A percentile compares a stretch with the other conserved stretches of the same genome.
phyloP scores from a whole-genome alignment of 1,140 invertebrate genomes.

The Drosophila sp. region DNA sequence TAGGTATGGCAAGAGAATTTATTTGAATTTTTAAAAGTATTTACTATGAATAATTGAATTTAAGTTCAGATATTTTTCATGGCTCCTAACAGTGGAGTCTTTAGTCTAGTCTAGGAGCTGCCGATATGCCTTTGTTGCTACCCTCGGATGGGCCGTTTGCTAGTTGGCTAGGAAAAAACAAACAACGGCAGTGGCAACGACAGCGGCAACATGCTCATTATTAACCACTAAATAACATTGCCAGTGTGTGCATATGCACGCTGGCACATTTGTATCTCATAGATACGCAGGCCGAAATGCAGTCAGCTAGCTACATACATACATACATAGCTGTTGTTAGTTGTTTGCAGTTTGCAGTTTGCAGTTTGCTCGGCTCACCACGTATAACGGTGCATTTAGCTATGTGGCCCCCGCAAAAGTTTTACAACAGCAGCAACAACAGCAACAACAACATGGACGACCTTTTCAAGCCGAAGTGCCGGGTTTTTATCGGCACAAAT shows the following conservation, averaged over 20 bases:
- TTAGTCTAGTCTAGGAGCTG: too few species aligned
- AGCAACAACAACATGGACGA: conserved; percentile 45
- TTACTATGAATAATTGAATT: too few species aligned
- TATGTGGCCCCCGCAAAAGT: conserved; percentile 67
- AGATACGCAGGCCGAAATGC: conserved; percentile 59
- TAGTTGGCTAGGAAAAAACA: conserved; percentile 43
- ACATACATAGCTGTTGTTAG: conserved; percentile 11
- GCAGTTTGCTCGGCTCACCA: conserved; percentile 22
- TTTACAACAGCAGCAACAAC: conserved; percentile 30
- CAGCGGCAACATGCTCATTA: conserved; percentile 79
- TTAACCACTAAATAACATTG: conserved; percentile 80
- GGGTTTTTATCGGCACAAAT: conserved; percentile 77
- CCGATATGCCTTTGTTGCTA: not conserved
- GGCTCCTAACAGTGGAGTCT: too few species aligned
- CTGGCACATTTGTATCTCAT: conserved; percentile 73
- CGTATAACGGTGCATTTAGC: conserved; percentile 77
- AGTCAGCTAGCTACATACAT: conserved; percentile 18
- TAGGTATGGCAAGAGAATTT: too few species aligned
- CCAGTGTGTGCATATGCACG: conserved; percentile 72
- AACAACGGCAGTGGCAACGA: conserved; percentile 73
- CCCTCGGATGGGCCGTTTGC: not conserved
- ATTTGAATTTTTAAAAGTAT: too few species aligned
- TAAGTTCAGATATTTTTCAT: too few species aligned
- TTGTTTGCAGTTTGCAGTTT: not conserved
- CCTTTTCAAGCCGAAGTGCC: conserved; percentile 73